These are phyloP conservation scores for Drosophila nigromelanica DNA, from an alignment of 1,140 invertebrate species.

Conservation along the genomic window DNA sequence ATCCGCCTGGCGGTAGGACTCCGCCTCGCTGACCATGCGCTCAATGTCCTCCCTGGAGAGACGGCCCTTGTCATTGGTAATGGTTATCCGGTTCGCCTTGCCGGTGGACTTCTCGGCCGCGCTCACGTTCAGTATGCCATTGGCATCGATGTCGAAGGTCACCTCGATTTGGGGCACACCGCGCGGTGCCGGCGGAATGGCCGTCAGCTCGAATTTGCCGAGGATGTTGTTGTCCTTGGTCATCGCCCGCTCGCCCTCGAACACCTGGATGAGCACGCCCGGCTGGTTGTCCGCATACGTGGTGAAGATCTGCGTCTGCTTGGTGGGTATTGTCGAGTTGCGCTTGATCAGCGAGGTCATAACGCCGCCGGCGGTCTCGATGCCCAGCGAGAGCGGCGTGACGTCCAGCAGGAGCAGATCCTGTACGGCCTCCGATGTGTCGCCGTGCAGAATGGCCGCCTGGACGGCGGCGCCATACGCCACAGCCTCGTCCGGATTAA, in stretches of 20 bases:
- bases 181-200: conserved; percentile 96
- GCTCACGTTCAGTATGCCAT: conserved; percentile 94
- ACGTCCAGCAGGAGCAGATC: conserved; percentile 97
- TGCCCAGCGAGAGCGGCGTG: conserved; percentile 97
- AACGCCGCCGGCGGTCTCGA: conserved; percentile 96
- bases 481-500: conserved; percentile 97
- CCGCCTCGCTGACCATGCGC: conserved; percentile 98
- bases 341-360: conserved; percentile 98
- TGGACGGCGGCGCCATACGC: conserved; percentile 95
- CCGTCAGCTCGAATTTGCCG: conserved; percentile 96
- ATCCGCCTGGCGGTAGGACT: conserved; percentile 95
- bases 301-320: conserved; percentile 97
- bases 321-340: conserved; percentile 98
- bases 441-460: conserved; percentile 96
- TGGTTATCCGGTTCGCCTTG: conserved; percentile 98
- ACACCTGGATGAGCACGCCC: conserved; percentile 94
- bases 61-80: conserved; percentile 98
- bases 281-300: conserved; percentile 99
- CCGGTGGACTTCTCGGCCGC: conserved; percentile 96
- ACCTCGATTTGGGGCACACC: conserved; percentile 97
- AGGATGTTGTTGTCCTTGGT: conserved; percentile 96
- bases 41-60: conserved; percentile 98
- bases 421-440: conserved; percentile 95
- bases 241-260: conserved; percentile 95
- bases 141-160: conserved; percentile 95